Percentiles rank a stretch among this genome's conserved stretches.
Conservation (phyloP, 2,113 vertebrate species). For the Ranitomeya imitator region DNA sequence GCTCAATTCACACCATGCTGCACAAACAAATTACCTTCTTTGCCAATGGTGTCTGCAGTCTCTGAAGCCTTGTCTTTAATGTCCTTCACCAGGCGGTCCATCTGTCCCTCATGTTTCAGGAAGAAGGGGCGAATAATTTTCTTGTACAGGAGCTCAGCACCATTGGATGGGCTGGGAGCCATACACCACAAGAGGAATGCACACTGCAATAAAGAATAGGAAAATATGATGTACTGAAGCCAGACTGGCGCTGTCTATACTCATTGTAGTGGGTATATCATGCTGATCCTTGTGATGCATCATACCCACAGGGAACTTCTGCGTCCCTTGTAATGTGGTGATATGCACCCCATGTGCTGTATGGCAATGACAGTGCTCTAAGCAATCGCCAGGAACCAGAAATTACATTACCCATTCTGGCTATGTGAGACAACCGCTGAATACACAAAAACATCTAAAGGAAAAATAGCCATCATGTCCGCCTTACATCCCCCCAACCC, state of each 20-base stretch:
- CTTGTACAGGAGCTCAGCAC: conserved; percentile 83
- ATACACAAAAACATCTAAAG: too few relatives aligned
- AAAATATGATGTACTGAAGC: neutral
- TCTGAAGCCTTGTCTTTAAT: conserved; percentile 89
- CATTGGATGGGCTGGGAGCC: conserved; percentile 88
- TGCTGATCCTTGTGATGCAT: neutral
- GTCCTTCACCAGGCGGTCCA: conserved; percentile 84
- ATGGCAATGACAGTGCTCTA: too few relatives aligned
- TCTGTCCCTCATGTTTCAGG: conserved; percentile 83
- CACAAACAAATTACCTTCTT: conserved; percentile 79
- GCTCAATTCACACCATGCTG: too few relatives aligned
- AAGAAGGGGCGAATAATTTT: conserved; percentile 90
- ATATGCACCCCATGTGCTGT: neutral
- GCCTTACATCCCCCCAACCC: too few relatives aligned
- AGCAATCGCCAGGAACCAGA: too few relatives aligned
- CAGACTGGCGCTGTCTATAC: neutral
- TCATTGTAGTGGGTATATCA: neutral
- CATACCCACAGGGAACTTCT: neutral
- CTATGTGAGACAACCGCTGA: too few relatives aligned
- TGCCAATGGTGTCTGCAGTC: conserved; percentile 85
- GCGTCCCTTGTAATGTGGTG: neutral
- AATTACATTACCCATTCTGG: too few relatives aligned
- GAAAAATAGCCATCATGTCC: too few relatives aligned
- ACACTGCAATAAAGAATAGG: conserved; percentile 71
- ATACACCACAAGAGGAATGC: conserved; percentile 97